Base-by-base conservation (phyloP, 2,797 vertebrate species). In the Hypotaenidia okinawae region DNA sequence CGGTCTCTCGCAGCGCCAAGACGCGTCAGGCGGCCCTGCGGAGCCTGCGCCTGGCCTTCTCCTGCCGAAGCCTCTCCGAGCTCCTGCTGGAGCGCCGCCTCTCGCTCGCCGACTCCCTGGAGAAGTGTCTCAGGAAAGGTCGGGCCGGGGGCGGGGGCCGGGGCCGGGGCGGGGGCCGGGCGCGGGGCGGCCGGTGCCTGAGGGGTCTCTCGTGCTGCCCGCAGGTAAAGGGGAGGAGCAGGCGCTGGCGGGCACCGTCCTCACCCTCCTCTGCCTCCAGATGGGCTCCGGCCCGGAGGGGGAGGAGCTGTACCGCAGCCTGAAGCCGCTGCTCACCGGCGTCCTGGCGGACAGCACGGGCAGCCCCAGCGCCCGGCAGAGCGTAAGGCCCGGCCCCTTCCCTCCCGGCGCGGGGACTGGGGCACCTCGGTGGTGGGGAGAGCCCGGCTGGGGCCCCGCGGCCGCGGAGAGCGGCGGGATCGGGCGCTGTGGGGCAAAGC, bases 201-300 rank as follows among this genome's bases (percentile, higher is more conserved):
- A 95, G 49, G 11, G 39, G 9, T 90, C 22, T 91, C 28, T 83
- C 8, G 1, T 94, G 63, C 41, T 94, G 64, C 92, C 87, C 11
- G 1, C 96, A 99, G 99, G 99, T 87, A 98, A 98, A 19, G 98
- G 98, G 17, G 99, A 99, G 89, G 99, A 99, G 94, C 99, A 99
- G 98, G 98, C 99, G 1, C 97, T 98, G 6, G 99, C 99, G 0
- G 99, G 98, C 70, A 97, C 98, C 0, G 97, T 99, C 66, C 98
- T 99, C 28, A 96, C 98, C 62, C 98, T 99, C 90, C 98, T 99
- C 83, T 99, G 99, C 69, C 97, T 99, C 93, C 99, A 99, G 98
- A 97, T 99, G 92, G 99, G 99, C 33, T 98, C 98, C 0, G 98
- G 99, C 43, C 96, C 98, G 0, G 98, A 99, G 95, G 98, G 98